Conservation (phyloP, 2,888 invertebrate genomes). For the Drosophila prolongata region DNA sequence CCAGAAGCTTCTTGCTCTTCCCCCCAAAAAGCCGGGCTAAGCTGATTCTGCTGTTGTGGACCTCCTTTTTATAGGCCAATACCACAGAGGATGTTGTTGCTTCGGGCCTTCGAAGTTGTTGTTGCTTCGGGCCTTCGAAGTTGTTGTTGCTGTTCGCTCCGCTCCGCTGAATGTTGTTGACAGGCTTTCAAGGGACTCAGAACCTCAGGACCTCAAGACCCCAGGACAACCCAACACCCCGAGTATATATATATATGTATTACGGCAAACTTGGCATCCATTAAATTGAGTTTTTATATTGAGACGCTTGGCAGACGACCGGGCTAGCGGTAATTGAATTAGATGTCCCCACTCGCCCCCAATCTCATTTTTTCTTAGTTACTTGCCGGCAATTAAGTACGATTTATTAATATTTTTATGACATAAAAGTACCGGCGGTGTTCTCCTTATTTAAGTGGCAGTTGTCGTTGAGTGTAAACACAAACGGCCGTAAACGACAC, state of each 20-base stretch:
- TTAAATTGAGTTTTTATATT: constrained; percentile 74
- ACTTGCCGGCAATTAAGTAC: constrained; percentile 25
- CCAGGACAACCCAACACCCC: not conserved
- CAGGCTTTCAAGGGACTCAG: constrained; percentile 52
- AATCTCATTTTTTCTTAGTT: constrained; percentile 8
- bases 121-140: not conserved
- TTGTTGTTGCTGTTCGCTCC: constrained; percentile 13
- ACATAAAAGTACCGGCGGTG: not conserved
- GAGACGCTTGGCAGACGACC: constrained; percentile 57
- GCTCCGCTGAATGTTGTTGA: constrained; percentile 59
- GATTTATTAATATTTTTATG: constrained; percentile 26
- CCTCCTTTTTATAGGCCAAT: not conserved
- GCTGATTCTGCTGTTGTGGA: not conserved
- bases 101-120: not conserved
- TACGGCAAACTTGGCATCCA: constrained; percentile 57
- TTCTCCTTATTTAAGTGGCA: constrained; percentile 10
- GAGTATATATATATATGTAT: not conserved
- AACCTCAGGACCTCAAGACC: constrained; percentile 48
- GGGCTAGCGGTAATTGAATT: constrained; percentile 65
- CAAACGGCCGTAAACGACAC: not conserved
- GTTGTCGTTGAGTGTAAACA: not conserved
- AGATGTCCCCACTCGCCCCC: constrained; percentile 43
- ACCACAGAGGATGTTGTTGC: constrained; percentile 17
- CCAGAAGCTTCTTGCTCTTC: not conserved
- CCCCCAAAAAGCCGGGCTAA: constrained; percentile 6